phyloP scores from a whole-genome alignment of 35 echinoderm and acorn worm genomes.

The Apostichopus japonicus region DNA sequence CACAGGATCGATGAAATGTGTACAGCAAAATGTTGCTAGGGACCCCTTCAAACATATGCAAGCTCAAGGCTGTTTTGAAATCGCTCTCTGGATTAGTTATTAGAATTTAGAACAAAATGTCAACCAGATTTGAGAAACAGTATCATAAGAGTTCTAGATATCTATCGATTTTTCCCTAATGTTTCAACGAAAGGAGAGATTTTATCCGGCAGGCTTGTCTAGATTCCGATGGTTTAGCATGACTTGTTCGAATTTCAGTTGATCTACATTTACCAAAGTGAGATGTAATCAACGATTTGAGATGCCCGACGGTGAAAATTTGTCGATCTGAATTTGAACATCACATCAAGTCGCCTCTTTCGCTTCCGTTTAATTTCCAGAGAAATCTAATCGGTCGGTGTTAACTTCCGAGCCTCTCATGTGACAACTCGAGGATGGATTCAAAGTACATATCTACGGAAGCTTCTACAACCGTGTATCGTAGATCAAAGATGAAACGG shows the following conservation, averaged over 20 bases:
- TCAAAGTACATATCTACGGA: neutral
- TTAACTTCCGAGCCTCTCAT: conserved; percentile 24
- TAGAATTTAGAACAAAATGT: conserved; percentile 52
- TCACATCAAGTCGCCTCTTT: conserved; percentile 29
- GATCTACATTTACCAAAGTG: conserved; percentile 50
- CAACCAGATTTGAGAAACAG: conserved; percentile 41
- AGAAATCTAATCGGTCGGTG: conserved; percentile 26
- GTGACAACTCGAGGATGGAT: neutral
- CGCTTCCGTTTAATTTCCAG: conserved; percentile 38
- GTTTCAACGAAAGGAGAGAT: conserved; percentile 39
- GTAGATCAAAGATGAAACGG: too few species aligned
- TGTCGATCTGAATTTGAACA: conserved; percentile 44
- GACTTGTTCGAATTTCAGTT: conserved; percentile 55
- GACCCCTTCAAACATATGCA: conserved; percentile 37
- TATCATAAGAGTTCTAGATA: conserved; percentile 44
- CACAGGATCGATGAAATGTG: conserved; percentile 36
- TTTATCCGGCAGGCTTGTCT: conserved; percentile 23
- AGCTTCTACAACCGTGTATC: too few species aligned
- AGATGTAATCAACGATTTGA: conserved; percentile 49
- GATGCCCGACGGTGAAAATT: conserved; percentile 23
- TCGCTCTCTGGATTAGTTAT: conserved; percentile 48
- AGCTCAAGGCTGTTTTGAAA: conserved; percentile 50
- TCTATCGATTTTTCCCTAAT: conserved; percentile 47
- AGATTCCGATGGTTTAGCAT: conserved; percentile 18
- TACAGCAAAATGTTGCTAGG: neutral